Evolutionary conservation across 1,140 invertebrate genomes (phyloP), one percentile per base, ranked within the genome.

Genomic region (Dendrolimus punctatus): DNA sequence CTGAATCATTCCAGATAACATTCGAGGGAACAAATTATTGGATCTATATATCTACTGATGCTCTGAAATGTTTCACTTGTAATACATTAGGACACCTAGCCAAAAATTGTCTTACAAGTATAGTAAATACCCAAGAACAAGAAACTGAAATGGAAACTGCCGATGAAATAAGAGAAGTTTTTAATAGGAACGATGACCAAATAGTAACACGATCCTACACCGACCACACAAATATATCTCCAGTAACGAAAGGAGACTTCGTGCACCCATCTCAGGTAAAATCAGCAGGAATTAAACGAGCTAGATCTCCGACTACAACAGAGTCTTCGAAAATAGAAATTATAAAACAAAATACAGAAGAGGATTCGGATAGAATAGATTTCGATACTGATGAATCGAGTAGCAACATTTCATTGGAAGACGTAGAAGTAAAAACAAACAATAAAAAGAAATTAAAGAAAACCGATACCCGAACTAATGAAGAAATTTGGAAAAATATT

Each of bases 401-500:
- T 8, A 63, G 61, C 40, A 63, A 53, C 45, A 40, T 63, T 36
- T 59, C 57, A 41, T 7, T 52, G 39, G 53, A 58, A 48, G 55
- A 57, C 36, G 10, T 47, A 6, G 49, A 51, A 9, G 55, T 49
- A 8, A 55, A 55, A 39, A 55, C n/a, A 39, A 63, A 51, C 53
- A 51, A 38, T 4, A 60, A 55, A 10, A 63, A 56, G 46, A 63
- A 53, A 53, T 42, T 53, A 46, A 59, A 64, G 42, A 52, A 54
- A 46, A 53, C 7, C 38, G 53, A 60, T 46, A 8, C 9, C 7
- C 48, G 37, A 38, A 53, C 8, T 40, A 50, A 64, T n/a, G 48
- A 61, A 40, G 56, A 65, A 49, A 42, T 57, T 41, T 65, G 59
- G 59, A 54, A 51, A 47, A 40, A 65, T 38, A 62, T 65, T 45